phyloP scores from a whole-genome alignment of 2,113 vertebrate species.

The Rhea pennata region DNA sequence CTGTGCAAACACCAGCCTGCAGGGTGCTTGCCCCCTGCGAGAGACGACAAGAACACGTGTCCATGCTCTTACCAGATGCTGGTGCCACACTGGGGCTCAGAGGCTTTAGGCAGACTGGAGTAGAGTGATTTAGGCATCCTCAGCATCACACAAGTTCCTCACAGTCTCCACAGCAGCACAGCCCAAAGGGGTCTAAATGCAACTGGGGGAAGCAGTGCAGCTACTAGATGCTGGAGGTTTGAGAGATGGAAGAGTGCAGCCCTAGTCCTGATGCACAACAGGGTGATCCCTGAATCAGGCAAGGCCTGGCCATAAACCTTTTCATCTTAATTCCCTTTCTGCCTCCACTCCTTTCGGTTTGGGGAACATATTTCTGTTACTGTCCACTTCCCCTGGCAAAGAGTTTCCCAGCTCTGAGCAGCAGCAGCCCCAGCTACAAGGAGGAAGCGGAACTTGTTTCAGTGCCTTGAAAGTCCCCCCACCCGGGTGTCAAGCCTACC shows the following conservation, averaged over 20 bases:
- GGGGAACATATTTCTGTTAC: background rate
- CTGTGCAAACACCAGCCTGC: rapidly evolving
- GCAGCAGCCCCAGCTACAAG: background rate
- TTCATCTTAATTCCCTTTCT: background rate
- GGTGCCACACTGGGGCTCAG: rapidly evolving
- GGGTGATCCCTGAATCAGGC: rapidly evolving
- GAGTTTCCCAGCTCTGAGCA: background rate
- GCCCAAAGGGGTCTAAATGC: background rate
- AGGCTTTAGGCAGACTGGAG: background rate
- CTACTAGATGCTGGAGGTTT: background rate
- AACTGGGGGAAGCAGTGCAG: too few species aligned
- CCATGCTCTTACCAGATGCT: background rate
- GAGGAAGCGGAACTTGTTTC: background rate
- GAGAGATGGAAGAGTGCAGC: background rate
- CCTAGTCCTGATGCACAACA: background rate
- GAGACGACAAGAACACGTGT: rapidly evolving
- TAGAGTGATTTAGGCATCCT: background rate
- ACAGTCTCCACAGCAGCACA: rapidly evolving
- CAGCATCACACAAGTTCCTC: background rate
- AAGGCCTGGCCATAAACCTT: background rate
- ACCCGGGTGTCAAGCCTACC: background rate
- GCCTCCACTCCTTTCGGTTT: background rate
- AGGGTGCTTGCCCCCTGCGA: background rate
- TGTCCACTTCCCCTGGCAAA: background rate
- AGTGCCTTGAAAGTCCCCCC: background rate